Conservation (phyloP, 2,888 invertebrate genomes). For the Diaprepes abbreviatus region DNA sequence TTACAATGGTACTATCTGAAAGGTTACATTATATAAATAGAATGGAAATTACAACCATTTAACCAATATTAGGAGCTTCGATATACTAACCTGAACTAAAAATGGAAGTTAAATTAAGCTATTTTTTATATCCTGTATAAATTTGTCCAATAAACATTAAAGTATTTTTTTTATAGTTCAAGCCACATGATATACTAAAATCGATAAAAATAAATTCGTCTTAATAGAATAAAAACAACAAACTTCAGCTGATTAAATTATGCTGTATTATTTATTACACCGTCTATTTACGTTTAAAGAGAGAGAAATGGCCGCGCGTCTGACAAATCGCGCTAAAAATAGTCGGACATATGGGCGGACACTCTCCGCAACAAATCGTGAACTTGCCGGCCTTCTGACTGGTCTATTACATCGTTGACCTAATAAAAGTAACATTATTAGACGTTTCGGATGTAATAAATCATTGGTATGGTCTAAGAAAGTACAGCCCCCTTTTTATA, state of each 20-base stretch:
- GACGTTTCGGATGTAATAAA: slow-evolving; percentile 38
- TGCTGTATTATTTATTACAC: slow-evolving; percentile 11
- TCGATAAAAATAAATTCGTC: too few relatives aligned
- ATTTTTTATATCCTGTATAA: too few relatives aligned
- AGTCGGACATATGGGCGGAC: slow-evolving; percentile 43
- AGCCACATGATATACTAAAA: too few relatives aligned
- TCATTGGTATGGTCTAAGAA: slow-evolving; percentile 8
- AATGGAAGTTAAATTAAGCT: too few relatives aligned
- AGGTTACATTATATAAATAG: too few relatives aligned
- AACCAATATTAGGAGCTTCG: too few relatives aligned
- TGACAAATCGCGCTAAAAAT: slow-evolving; percentile 42
- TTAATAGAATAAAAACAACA: slow-evolving; percentile 6
- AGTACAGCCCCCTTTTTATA: slow-evolving; percentile 24
- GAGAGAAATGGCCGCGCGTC: slow-evolving; percentile 33
- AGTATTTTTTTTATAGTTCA: too few relatives aligned
- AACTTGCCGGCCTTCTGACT: slow-evolving; percentile 38
- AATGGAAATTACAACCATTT: too few relatives aligned
- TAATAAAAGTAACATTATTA: slow-evolving; percentile 44
- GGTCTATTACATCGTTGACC: slow-evolving; percentile 42
- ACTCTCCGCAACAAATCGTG: slow-evolving; percentile 38
- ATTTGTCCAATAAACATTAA: too few relatives aligned
- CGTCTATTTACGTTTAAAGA: slow-evolving; percentile 15
- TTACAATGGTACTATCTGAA: too few relatives aligned
- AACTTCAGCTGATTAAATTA: slow-evolving; percentile 24
- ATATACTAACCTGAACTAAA: too few relatives aligned